Conservation (phyloP, 2,113 vertebrate genomes). For the Coreoperca whiteheadi region DNA sequence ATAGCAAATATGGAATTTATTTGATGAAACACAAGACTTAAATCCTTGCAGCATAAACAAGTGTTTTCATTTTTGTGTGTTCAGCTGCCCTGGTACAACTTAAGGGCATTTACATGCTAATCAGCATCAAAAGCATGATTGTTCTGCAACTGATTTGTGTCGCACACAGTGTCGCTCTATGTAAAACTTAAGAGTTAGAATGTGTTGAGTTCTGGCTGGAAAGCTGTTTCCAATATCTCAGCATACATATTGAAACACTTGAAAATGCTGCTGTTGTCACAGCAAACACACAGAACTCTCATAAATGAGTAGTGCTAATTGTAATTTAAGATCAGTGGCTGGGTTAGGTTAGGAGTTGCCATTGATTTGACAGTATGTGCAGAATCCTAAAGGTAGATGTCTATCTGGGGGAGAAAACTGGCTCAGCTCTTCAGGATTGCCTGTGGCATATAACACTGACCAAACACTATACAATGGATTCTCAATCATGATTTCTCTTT, state of each 20-base stretch:
- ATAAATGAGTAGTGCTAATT: conserved; percentile 37
- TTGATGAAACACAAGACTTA: conserved; percentile 58
- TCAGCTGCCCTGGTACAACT: conserved; percentile 48
- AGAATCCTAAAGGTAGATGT: conserved; percentile 51
- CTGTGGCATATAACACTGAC: conserved; percentile 31
- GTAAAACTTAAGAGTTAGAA: neutral
- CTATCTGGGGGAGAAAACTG: conserved; percentile 32
- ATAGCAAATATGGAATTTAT: conserved; percentile 53
- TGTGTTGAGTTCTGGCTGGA: neutral
- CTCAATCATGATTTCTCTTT: conserved; percentile 23
- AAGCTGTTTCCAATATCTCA: neutral
- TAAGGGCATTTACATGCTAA: conserved; percentile 63
- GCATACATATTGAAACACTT: conserved; percentile 23
- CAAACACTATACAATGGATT: conserved; percentile 29
- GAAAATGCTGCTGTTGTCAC: neutral
- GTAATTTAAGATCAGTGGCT: conserved; percentile 44
- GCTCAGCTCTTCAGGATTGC: conserved; percentile 30
- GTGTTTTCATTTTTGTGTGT: conserved; percentile 69
- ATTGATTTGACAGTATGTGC: conserved; percentile 43
- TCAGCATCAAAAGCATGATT: conserved; percentile 65
- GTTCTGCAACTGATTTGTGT: conserved; percentile 58
- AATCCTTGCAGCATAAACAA: conserved; percentile 58
- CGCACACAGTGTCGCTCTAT: neutral
- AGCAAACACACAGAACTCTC: conserved; percentile 25
- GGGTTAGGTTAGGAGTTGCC: conserved; percentile 17